A percentile compares a stretch with the other conserved stretches of the same genome.
These are phyloP conservation scores for Drosophila sordidula DNA, from an alignment of 2,888 invertebrate species.

Conservation along the genomic window DNA sequence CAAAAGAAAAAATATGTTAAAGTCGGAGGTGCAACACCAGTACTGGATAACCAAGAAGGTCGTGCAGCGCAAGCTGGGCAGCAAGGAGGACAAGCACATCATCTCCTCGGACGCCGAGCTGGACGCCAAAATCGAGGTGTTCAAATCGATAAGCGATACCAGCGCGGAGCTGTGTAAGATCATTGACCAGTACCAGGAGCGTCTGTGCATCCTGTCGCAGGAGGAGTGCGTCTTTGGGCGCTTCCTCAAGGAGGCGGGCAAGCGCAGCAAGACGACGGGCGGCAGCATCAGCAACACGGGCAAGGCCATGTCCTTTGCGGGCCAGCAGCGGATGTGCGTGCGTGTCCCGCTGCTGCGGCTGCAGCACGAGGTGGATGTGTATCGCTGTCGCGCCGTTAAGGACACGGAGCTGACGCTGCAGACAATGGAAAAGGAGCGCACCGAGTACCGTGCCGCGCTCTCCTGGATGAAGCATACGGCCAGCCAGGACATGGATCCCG, in stretches of 20 bases:
- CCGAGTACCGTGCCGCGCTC: conserved; percentile 97
- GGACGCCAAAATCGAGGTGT: conserved; percentile 93
- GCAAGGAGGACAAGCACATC: conserved; percentile 98
- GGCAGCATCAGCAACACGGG: conserved; percentile 93
- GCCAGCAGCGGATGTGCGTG: conserved; percentile 95
- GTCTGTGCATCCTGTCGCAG: conserved; percentile 95
- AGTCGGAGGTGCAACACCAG: conserved; percentile 93
- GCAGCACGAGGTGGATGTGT: conserved; percentile 98
- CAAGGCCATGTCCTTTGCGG: conserved; percentile 94
- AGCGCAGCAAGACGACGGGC: conserved; percentile 93
- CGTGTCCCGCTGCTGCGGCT: conserved; percentile 94
- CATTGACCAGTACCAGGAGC: conserved; percentile 96
- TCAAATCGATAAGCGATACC: conserved; percentile 96
- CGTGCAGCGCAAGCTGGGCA: conserved; percentile 95
- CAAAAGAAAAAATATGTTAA: conserved; percentile 79
- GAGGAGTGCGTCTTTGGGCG: conserved; percentile 98
- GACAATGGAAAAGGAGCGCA: conserved; percentile 97
- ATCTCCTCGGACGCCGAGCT: conserved; percentile 98
- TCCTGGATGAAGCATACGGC: conserved; percentile 99
- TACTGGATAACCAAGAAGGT: conserved; percentile 99
- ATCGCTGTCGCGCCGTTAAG: conserved; percentile 94
- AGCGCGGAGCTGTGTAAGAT: conserved; percentile 94
- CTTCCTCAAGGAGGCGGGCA: conserved; percentile 97
- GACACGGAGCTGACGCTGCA: conserved; percentile 96
- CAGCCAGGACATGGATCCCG: conserved; percentile 97